Evolutionary conservation across 2,113 vertebrate genomes (phyloP).

Genomic region (Heloderma charlesbogerti): DNA sequence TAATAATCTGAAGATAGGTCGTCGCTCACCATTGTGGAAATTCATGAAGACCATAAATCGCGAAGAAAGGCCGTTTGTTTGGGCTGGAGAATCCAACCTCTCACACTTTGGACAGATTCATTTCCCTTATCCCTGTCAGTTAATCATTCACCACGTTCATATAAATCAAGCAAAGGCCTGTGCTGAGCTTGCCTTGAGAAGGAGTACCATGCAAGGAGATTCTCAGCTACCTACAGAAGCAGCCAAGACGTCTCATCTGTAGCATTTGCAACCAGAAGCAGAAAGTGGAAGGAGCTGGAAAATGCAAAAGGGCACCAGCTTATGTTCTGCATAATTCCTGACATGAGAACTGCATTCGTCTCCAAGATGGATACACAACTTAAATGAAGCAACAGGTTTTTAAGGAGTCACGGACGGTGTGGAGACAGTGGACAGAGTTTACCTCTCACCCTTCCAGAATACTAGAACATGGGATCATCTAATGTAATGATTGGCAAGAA

Average conservation of each 20-base stretch:
- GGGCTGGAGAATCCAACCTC: conserved; percentile 21
- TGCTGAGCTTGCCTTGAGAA: neutral
- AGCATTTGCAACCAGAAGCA: neutral
- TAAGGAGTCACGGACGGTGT: neutral
- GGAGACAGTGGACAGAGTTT: neutral
- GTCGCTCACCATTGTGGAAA: neutral
- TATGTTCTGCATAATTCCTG: too few relatives aligned
- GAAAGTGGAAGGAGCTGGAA: neutral
- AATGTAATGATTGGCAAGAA: neutral
- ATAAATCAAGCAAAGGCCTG: conserved; percentile 5
- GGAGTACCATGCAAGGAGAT: neutral
- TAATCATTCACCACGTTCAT: conserved; percentile 22
- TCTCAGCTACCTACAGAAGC: neutral
- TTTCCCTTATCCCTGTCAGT: conserved; percentile 27
- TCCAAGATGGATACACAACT: neutral
- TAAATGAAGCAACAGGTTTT: neutral
- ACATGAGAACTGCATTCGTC: too few relatives aligned
- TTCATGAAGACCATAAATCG: conserved; percentile 13
- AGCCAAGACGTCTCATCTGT: neutral
- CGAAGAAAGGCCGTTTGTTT: conserved; percentile 18
- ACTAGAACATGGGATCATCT: neutral
- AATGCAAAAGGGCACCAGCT: neutral
- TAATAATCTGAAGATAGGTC: conserved; percentile 5
- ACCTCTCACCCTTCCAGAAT: neutral
- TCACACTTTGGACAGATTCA: conserved; percentile 19